Conservation (phyloP, 1,140 invertebrate species). For the Cephus cinctus region DNA sequence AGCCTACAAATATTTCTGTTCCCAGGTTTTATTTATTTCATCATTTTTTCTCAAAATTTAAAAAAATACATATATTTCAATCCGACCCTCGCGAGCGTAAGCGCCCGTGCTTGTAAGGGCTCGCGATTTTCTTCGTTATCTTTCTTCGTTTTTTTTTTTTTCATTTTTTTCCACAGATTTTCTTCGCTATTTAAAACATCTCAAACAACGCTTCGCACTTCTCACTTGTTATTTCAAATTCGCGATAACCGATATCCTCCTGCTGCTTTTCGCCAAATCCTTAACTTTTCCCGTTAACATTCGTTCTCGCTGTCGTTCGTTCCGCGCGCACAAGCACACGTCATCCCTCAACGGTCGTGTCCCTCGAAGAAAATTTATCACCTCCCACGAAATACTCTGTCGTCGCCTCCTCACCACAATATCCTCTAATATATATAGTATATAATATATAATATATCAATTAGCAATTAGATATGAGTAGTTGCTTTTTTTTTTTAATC, state of each 20-base stretch:
- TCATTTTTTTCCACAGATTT: slow-evolving; percentile 13
- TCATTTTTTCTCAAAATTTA: slow-evolving; percentile 51
- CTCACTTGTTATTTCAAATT: too few relatives aligned
- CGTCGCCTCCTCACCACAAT: slow-evolving; percentile 13
- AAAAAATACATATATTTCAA: slow-evolving; percentile 57
- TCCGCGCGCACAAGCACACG: background rate
- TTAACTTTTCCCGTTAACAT: too few relatives aligned
- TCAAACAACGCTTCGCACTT: slow-evolving; percentile 35
- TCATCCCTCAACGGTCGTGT: background rate
- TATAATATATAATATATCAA: slow-evolving; percentile 2
- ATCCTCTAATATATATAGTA: slow-evolving; percentile 9
- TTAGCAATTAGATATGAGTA: slow-evolving; percentile 11
- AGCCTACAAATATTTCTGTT: slow-evolving; percentile 46
- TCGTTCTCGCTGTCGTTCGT: background rate
- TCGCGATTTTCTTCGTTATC: slow-evolving; percentile 14
- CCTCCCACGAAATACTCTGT: background rate
- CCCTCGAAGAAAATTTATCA: background rate
- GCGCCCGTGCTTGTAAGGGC: background rate
- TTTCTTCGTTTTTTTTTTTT: slow-evolving; percentile 8
- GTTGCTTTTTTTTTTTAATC: slow-evolving; percentile 1
- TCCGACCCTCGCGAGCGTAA: slow-evolving; percentile 35
- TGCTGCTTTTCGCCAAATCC: too few relatives aligned
- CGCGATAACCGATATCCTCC: too few relatives aligned
- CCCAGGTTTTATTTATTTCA: slow-evolving; percentile 35
- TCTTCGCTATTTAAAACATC: slow-evolving; percentile 44